Conservation (phyloP, 2,797 vertebrate species). For the Spheniscus humboldti region DNA sequence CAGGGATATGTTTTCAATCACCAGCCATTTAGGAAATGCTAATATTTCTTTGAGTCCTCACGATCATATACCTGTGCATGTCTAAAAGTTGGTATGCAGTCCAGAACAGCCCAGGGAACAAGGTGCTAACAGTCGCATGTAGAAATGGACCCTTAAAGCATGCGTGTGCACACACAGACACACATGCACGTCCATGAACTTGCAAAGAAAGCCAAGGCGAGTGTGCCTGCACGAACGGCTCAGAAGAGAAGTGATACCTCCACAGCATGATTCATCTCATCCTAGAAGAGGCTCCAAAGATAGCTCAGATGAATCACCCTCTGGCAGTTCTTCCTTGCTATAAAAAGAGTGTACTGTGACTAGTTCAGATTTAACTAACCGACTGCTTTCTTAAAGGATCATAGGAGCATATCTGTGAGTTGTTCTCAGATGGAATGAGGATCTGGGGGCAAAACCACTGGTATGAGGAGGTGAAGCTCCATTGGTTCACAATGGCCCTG, state of each 20-base stretch:
- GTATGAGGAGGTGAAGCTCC: neutral
- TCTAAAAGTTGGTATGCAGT: neutral
- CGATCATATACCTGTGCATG: neutral
- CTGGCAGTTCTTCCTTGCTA: neutral
- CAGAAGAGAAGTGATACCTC: neutral
- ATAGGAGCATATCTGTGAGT: neutral
- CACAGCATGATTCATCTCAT: neutral
- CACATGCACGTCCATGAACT: neutral
- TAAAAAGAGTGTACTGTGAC: neutral
- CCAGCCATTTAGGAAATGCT: neutral
- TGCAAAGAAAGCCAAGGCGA: neutral
- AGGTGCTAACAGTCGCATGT: neutral
- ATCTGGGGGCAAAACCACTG: neutral
- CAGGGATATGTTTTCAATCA: neutral
- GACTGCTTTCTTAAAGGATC: neutral
- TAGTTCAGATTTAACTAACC: neutral
- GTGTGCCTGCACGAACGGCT: neutral
- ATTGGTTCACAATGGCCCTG: neutral
- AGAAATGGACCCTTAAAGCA: neutral
- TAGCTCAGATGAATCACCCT: neutral
- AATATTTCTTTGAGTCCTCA: neutral
- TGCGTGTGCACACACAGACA: rapidly evolving
- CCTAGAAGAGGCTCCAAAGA: neutral
- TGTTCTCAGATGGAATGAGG: neutral
- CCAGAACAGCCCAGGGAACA: neutral